Conservation (phyloP, 2,113 vertebrate genomes). For the Mobula hypostoma region DNA sequence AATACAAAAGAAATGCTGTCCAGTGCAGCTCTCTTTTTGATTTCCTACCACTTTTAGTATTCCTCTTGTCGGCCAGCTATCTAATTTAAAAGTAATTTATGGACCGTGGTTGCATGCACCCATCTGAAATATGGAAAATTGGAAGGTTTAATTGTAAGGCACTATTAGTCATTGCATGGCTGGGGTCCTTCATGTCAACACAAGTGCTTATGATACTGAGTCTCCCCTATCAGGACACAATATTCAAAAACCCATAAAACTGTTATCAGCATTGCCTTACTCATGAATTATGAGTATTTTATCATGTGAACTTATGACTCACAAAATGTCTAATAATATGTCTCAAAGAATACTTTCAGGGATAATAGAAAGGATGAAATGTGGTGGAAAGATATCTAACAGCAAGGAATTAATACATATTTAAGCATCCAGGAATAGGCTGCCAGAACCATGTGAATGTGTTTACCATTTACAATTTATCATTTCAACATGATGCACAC, state of each 20-base stretch:
- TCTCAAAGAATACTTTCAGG: slow-evolving; percentile 3
- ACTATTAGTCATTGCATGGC: not conserved
- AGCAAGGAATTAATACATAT: not conserved
- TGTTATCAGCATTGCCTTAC: slow-evolving; percentile 17
- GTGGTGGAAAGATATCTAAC: slow-evolving; percentile 21
- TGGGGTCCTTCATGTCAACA: slow-evolving; percentile 18
- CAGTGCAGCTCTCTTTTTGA: not conserved
- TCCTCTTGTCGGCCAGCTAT: not conserved
- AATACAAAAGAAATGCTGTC: too few species aligned
- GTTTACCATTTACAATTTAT: not conserved
- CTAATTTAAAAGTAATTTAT: slow-evolving; percentile 29
- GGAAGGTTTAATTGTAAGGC: slow-evolving; percentile 19
- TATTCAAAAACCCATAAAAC: slow-evolving; percentile 14
- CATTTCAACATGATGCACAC: too few species aligned
- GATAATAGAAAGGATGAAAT: slow-evolving; percentile 24
- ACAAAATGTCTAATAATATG: slow-evolving; percentile 33
- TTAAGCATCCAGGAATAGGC: slow-evolving; percentile 13
- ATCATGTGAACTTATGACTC: slow-evolving; percentile 14
- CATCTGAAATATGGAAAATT: slow-evolving; percentile 7
- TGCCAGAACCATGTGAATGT: not conserved
- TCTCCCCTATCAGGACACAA: not conserved
- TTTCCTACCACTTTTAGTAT: not conserved
- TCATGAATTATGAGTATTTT: slow-evolving; percentile 33
- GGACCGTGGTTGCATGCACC: not conserved
- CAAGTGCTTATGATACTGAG: not conserved